These are phyloP conservation scores for Buphagus erythrorhynchus DNA, from an alignment of 2,797 vertebrate genomes.

Conservation along the genomic window DNA sequence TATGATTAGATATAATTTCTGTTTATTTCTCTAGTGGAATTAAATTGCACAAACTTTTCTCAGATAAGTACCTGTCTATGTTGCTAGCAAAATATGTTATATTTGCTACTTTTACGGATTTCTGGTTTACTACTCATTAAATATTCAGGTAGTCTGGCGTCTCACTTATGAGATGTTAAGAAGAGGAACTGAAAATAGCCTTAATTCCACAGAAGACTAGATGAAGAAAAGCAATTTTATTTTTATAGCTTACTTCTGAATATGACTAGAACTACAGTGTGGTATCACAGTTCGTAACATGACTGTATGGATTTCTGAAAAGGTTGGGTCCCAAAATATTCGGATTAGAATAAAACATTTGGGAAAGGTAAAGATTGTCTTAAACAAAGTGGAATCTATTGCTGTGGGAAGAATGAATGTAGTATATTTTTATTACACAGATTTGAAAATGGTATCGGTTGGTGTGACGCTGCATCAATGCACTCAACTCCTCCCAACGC, in stretches of 20 bases:
- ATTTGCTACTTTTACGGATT: neutral
- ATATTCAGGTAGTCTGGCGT: constrained; percentile 1
- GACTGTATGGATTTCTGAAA: neutral
- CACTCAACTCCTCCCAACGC: neutral
- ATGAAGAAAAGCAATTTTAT: neutral
- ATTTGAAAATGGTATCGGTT: neutral
- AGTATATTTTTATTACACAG: neutral
- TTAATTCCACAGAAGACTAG: neutral
- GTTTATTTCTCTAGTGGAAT: neutral
- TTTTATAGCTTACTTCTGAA: neutral
- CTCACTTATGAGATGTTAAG: neutral
- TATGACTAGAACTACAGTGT: neutral
- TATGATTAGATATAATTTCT: neutral
- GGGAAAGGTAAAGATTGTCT: neutral
- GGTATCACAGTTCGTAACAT: neutral
- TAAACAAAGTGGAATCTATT: neutral
- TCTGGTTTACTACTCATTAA: neutral
- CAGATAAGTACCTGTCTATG: neutral
- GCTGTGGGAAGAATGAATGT: neutral
- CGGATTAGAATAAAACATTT: neutral
- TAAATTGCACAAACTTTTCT: neutral
- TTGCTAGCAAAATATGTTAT: neutral
- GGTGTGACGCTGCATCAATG: neutral
- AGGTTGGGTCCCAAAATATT: rapidly evolving
- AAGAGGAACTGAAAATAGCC: constrained; percentile 39